Evolutionary conservation across 2,797 vertebrate genomes (phyloP).

Genomic region (Adelosebastes latens): DNA sequence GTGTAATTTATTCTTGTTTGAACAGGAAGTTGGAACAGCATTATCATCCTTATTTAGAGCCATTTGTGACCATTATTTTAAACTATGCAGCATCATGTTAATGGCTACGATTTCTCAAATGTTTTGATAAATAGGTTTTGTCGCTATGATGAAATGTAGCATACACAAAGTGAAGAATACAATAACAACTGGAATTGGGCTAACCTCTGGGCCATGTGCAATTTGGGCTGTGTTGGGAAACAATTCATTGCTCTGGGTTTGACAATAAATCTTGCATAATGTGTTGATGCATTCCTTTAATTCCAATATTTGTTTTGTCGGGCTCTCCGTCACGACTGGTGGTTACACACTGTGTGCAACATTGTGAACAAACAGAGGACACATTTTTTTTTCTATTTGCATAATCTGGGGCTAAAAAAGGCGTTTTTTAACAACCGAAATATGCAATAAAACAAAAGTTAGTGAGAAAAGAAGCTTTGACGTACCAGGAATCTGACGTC

Average conservation of each 20-base stretch:
- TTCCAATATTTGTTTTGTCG: conserved; percentile 17
- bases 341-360: not conserved
- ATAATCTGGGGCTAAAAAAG: not conserved
- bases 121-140: conserved; percentile 26
- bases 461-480: not conserved
- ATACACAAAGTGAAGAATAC: not conserved
- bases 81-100: not conserved
- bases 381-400: not conserved
- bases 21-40: conserved; percentile 12
- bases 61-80: conserved; percentile 45
- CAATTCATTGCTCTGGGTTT: conserved; percentile 15
- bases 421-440: not conserved
- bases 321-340: not conserved
- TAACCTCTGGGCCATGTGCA: conserved; percentile 26
- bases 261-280: conserved; percentile 39
- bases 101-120: conserved; percentile 10
- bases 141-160: conserved; percentile 13
- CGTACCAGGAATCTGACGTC: not conserved
- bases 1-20: conserved; percentile 21
- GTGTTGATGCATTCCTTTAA: conserved; percentile 40
- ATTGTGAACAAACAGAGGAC: not conserved
- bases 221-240: conserved; percentile 37
- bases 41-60: conserved; percentile 29
- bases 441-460: not conserved
- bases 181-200: conserved; percentile 16